Conservation (phyloP, 1,140 invertebrate species). For the Drosophila orosa region DNA sequence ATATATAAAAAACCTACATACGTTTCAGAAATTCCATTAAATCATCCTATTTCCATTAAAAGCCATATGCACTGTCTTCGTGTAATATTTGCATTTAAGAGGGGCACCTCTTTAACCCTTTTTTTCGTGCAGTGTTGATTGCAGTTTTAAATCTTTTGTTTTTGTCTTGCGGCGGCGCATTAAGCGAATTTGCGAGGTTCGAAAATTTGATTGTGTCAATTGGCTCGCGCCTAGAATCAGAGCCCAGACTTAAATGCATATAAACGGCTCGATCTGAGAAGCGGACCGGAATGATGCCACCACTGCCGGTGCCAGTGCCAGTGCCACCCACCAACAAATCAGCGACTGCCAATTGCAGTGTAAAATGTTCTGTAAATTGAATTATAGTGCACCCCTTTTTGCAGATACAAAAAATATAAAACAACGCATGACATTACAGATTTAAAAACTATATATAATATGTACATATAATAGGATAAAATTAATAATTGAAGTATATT, state of each 20-base stretch:
- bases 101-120: not conserved
- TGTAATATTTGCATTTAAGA: not conserved
- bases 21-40: too few species aligned
- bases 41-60: not conserved
- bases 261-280: slow-evolving; percentile 6
- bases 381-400: slow-evolving; percentile 44
- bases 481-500: not conserved
- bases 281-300: slow-evolving; percentile 30
- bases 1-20: too few species aligned
- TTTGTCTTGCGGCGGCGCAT: slow-evolving; percentile 65
- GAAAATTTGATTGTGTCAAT: slow-evolving; percentile 78
- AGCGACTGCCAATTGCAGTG: slow-evolving; percentile 30
- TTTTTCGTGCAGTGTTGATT: slow-evolving; percentile 55
- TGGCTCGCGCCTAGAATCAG: slow-evolving; percentile 76
- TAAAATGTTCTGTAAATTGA: slow-evolving; percentile 65
- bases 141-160: slow-evolving; percentile 59
- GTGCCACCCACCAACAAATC: slow-evolving; percentile 43
- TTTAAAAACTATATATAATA: not conserved
- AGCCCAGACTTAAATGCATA: slow-evolving; percentile 19
- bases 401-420: not conserved
- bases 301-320: slow-evolving; percentile 11
- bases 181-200: slow-evolving; percentile 68
- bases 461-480: too few species aligned
- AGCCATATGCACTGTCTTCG: not conserved
- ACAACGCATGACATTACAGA: not conserved